Percentiles rank a stretch among this genome's conserved stretches.
These are phyloP conservation scores for Mormyrops boulengeri DNA, from an alignment of 2,797 vertebrate genomes.

Conservation along the genomic window DNA sequence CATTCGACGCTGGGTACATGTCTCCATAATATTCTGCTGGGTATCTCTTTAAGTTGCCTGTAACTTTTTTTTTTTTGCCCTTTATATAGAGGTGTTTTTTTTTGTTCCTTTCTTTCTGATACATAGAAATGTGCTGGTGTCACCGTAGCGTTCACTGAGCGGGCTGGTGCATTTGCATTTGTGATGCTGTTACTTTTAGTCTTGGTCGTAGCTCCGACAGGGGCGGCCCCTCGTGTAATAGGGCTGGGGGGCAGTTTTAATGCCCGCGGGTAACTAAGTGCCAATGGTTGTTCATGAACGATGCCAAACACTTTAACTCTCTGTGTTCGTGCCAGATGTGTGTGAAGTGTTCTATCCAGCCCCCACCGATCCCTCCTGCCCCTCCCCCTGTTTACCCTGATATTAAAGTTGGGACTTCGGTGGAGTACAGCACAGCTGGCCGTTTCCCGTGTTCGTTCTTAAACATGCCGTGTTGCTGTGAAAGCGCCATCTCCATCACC, in stretches of 20 bases:
- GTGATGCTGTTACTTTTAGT: conserved; percentile 29
- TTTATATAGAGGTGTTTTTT: conserved; percentile 54
- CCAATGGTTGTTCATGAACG: conserved; percentile 20
- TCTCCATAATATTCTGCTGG: conserved; percentile 38
- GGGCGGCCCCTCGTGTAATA: background rate
- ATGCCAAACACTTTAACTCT: conserved; percentile 28
- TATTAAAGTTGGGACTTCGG: conserved; percentile 6
- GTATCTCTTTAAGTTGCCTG: conserved; percentile 31
- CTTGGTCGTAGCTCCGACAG: background rate
- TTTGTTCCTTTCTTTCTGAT: conserved; percentile 37
- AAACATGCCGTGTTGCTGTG: background rate
- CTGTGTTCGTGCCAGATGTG: conserved; percentile 10
- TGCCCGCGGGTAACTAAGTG: background rate
- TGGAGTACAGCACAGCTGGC: background rate
- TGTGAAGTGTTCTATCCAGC: background rate
- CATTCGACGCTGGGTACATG: conserved; percentile 41
- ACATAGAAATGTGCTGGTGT: conserved; percentile 44
- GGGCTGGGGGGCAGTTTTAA: background rate
- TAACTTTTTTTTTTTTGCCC: conserved; percentile 47
- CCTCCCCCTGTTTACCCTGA: background rate
- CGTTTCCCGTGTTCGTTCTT: background rate
- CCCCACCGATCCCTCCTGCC: background rate
- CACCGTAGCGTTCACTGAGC: conserved; percentile 43
- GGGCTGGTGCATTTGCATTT: conserved; percentile 52
- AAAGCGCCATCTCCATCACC: background rate